Conservation (phyloP, 1,140 invertebrate species). For the Epicauta chinensis region DNA sequence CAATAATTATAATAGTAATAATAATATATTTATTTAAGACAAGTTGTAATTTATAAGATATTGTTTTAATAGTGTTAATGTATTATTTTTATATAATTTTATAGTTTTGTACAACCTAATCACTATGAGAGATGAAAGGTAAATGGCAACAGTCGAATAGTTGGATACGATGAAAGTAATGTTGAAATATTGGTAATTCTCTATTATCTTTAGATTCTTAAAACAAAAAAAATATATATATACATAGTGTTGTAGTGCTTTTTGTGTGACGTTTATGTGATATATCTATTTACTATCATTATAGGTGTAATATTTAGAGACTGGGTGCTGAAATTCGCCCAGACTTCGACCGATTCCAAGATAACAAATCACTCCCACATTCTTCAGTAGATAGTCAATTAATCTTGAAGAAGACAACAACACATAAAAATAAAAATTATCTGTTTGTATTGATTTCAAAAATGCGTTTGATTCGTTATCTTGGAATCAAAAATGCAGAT, state of each 20-base stretch:
- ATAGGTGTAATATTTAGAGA: constrained; percentile 30
- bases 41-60: constrained; percentile 27
- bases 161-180: neutral
- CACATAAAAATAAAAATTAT: neutral
- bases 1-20: neutral
- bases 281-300: constrained; percentile 41
- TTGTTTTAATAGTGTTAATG: constrained; percentile 27
- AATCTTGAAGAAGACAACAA: no score
- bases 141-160: constrained; percentile 6
- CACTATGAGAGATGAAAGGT: constrained; percentile 2
- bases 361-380: no score
- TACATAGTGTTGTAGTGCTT: constrained; percentile 43
- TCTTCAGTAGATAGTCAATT: no score
- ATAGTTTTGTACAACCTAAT: constrained; percentile 33
- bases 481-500: neutral
- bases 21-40: constrained; percentile 31
- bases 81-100: constrained; percentile 41
- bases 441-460: neutral
- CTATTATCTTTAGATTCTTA: constrained; percentile 24
- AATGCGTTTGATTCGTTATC: neutral
- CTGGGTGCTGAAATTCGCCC: neutral
- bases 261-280: constrained; percentile 46
- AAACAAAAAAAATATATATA: constrained; percentile 19
- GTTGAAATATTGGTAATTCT: constrained; percentile 27
- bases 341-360: neutral